phyloP scores from a whole-genome alignment of 2,113 vertebrate genomes.

The Danio rerio region GRCz12tu NC_133180.1:26551501-26552000 shows the following conservation, averaged over 20 bases:
- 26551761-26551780: neutral
- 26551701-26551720: neutral
- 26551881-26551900: conserved; percentile 52
- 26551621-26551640: neutral
- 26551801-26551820: neutral
- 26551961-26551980: conserved; percentile 39
- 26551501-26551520: too few species aligned
- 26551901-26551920: conserved; percentile 55
- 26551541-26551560: too few species aligned
- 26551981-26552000: neutral
- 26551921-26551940: conserved; percentile 52
- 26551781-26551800: neutral
- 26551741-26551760: conserved; percentile 3
- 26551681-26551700: neutral
- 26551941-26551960: conserved; percentile 53
- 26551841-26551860: neutral
- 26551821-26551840: conserved; percentile 7
- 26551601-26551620: neutral
- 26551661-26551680: neutral
- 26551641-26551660: neutral
- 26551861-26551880: conserved; percentile 40
- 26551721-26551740: conserved; percentile 23
- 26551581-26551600: neutral
- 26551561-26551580: neutral
- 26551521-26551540: too few species aligned